These are phyloP conservation scores for Alethe diademata DNA, from an alignment of 2,113 vertebrate species.

Conservation along the genomic window DNA sequence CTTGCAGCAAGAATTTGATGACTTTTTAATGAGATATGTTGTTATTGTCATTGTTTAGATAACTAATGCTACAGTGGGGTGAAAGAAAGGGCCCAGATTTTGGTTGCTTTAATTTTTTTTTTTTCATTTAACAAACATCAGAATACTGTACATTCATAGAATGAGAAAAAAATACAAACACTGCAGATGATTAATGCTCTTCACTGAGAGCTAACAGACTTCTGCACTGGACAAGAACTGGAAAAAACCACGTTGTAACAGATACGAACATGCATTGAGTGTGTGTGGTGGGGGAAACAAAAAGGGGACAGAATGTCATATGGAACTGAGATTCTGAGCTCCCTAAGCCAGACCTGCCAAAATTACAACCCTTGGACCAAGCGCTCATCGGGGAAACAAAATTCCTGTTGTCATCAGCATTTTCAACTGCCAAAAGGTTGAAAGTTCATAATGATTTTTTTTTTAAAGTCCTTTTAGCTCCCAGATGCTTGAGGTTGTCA, in stretches of 20 bases:
- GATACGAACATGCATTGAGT: not conserved
- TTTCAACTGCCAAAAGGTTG: conserved; percentile 8
- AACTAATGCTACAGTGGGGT: not conserved
- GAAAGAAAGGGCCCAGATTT: not conserved
- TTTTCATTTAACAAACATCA: not conserved
- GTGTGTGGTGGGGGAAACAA: not conserved
- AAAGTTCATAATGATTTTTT: conserved; percentile 5
- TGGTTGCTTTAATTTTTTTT: not conserved
- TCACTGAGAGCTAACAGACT: not conserved
- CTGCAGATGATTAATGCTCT: not conserved
- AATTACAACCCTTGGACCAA: not conserved
- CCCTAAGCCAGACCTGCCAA: not conserved
- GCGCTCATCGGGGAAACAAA: not conserved
- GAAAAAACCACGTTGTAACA: not conserved
- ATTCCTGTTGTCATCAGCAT: not conserved
- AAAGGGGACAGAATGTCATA: not conserved
- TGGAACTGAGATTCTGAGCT: not conserved
- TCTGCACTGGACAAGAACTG: not conserved
- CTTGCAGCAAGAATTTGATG: not conserved
- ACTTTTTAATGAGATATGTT: not conserved
- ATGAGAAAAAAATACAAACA: not conserved
- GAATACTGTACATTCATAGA: not conserved
- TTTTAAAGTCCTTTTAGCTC: not conserved
- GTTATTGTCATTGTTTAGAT: not conserved
- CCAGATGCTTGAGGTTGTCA: not conserved